phyloP scores from a whole-genome alignment of 1,140 invertebrate species.

The Chlorops oryzae region DNA sequence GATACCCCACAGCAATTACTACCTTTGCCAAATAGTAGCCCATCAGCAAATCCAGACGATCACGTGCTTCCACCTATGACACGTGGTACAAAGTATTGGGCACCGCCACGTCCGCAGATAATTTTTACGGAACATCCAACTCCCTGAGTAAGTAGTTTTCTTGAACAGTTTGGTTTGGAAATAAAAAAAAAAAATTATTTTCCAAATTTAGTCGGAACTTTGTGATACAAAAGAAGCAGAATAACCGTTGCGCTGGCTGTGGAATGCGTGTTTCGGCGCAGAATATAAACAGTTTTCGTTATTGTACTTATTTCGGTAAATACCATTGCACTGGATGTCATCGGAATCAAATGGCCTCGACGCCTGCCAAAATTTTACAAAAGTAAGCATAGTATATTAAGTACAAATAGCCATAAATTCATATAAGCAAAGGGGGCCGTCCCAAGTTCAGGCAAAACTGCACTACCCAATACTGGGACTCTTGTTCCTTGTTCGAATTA shows the following conservation, averaged over 20 bases:
- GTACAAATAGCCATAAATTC: conserved; percentile 26
- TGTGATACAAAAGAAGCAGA: conserved; percentile 69
- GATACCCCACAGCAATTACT: conserved; percentile 73
- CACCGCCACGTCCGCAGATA: conserved; percentile 76
- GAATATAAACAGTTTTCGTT: conserved; percentile 67
- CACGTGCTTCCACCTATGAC: conserved; percentile 43
- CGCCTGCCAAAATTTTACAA: conserved; percentile 71
- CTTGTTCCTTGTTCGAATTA: no score
- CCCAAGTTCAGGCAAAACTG: background rate
- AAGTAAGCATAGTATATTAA: no score
- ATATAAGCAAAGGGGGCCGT: background rate
- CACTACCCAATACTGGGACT: no score
- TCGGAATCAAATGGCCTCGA: conserved; percentile 64
- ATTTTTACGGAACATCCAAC: conserved; percentile 72
- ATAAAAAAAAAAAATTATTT: conserved; percentile 5
- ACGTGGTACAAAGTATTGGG: conserved; percentile 75
- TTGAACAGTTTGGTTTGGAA: background rate
- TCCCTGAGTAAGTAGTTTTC: conserved; percentile 55
- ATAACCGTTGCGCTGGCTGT: conserved; percentile 79
- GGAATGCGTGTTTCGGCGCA: conserved; percentile 69
- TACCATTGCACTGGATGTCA: conserved; percentile 89
- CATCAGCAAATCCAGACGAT: conserved; percentile 60
- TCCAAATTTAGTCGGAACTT: conserved; percentile 54
- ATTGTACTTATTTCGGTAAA: conserved; percentile 80
- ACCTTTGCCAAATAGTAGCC: conserved; percentile 64